These are phyloP conservation scores for Microdon myrmicae DNA, from an alignment of 2,888 invertebrate species.

Conservation along the genomic window DNA sequence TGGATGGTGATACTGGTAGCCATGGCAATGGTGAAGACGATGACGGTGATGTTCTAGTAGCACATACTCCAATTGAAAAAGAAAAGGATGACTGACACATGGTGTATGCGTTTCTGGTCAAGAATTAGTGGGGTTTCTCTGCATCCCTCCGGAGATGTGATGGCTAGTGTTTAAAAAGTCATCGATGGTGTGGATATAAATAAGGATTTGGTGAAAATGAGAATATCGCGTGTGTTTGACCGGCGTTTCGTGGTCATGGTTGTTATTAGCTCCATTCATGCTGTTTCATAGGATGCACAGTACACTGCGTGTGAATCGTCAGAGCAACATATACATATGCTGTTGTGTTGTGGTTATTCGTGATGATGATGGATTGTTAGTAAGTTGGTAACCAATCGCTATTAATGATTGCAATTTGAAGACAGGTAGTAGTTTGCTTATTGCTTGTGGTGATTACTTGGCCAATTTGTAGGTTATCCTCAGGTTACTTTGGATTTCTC, in stretches of 20 bases:
- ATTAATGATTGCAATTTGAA: constrained; percentile 51
- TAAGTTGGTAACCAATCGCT: constrained; percentile 47
- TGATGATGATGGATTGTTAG: constrained; percentile 53
- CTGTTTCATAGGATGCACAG: constrained; percentile 1
- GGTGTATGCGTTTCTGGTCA: not conserved
- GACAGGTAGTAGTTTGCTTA: constrained; percentile 46
- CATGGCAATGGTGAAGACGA: too few relatives aligned
- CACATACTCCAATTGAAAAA: too few relatives aligned
- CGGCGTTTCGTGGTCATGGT: constrained; percentile 21
- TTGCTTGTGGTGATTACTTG: constrained; percentile 34
- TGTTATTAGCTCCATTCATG: constrained; percentile 41
- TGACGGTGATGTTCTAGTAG: too few relatives aligned
- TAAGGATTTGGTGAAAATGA: constrained; percentile 52
- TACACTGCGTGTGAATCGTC: constrained; percentile 1
- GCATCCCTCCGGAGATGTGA: constrained; percentile 46
- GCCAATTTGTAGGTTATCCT: constrained; percentile 6
- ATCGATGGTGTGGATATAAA: constrained; percentile 52
- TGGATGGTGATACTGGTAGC: constrained; percentile 9
- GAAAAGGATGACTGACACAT: constrained; percentile 22
- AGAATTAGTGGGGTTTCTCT: constrained; percentile 6
- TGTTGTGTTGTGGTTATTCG: constrained; percentile 27
- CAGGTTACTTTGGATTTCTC: constrained; percentile 1
- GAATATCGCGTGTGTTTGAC: constrained; percentile 48
- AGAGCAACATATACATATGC: not conserved
- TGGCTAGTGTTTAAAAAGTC: constrained; percentile 51